A percentile compares a stretch with the other conserved stretches of the same genome.
phyloP scores from a whole-genome alignment of 2,888 invertebrate species.

The Eupelmus urozonus region DNA sequence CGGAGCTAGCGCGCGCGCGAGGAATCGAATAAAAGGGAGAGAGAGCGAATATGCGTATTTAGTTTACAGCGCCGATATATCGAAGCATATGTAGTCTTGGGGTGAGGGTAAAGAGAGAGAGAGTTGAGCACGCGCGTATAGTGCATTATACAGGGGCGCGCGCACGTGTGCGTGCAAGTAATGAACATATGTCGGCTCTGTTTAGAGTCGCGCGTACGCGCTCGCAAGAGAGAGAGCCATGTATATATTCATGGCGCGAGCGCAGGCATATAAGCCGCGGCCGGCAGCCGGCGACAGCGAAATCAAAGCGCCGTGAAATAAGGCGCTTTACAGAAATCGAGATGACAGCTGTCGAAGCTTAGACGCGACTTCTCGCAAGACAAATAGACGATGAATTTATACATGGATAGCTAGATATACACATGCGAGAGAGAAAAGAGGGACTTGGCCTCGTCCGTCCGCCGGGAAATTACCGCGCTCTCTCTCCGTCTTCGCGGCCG shows the following conservation, averaged over 20 bases:
- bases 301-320: conserved; percentile 18
- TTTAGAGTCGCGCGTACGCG: conserved; percentile 40
- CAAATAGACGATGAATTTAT: conserved; percentile 57
- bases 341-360: conserved; percentile 59
- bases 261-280: not conserved
- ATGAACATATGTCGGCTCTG: conserved; percentile 56
- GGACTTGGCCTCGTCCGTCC: conserved; percentile 13
- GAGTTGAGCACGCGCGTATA: conserved; percentile 28
- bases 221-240: no score
- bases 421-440: not conserved
- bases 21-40: conserved; percentile 28
- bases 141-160: not conserved
- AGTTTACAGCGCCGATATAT: conserved; percentile 2
- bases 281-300: no score
- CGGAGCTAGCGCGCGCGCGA: no score
- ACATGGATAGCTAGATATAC: not conserved
- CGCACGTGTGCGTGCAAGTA: conserved; percentile 35
- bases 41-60: conserved; percentile 30
- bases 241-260: not conserved
- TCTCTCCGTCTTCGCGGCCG: not conserved
- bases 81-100: no score
- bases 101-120: no score
- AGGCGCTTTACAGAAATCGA: conserved; percentile 51
- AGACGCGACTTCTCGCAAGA: conserved; percentile 50
- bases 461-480: conserved; percentile 50